Conservation (phyloP, 1,140 invertebrate genomes). For the Drosophila punjabiensis region DNA sequence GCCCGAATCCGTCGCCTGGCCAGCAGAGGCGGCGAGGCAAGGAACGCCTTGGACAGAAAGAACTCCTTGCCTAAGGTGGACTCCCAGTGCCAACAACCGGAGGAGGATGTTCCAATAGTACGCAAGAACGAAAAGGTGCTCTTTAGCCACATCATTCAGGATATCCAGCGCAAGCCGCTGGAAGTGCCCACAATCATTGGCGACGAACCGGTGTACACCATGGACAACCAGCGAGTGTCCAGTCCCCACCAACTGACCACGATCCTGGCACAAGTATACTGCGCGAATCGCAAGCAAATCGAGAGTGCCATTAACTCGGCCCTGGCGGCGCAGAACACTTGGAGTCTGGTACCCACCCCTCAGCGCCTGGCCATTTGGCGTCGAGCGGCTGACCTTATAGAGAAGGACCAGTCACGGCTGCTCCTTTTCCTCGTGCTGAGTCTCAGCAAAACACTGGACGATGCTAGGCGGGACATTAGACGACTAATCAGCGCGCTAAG, state of each 20-base stretch:
- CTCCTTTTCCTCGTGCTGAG: constrained; percentile 98
- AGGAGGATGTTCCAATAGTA: neutral
- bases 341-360: constrained; percentile 92
- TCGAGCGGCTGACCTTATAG: constrained; percentile 95
- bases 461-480: constrained; percentile 98
- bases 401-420: constrained; percentile 93
- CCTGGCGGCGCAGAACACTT: constrained; percentile 90
- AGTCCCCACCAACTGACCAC: constrained; percentile 93
- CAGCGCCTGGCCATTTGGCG: constrained; percentile 92
- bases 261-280: constrained; percentile 95
- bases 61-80: neutral
- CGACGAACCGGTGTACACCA: constrained; percentile 29
- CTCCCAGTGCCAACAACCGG: neutral
- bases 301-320: constrained; percentile 94
- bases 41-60: constrained; percentile 8
- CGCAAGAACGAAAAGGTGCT: constrained; percentile 17
- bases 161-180: constrained; percentile 25
- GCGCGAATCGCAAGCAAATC: constrained; percentile 93
- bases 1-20: constrained; percentile 6
- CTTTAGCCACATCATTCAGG: constrained; percentile 27
- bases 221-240: constrained; percentile 33
- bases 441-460: constrained; percentile 96
- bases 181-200: constrained; percentile 43
- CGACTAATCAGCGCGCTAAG: constrained; percentile 97
- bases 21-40: constrained; percentile 12